Evolutionary conservation across 2,113 vertebrate genomes (phyloP), one percentile per base, ranked within the genome.

Genomic region (Zosterops borbonicus): DNA sequence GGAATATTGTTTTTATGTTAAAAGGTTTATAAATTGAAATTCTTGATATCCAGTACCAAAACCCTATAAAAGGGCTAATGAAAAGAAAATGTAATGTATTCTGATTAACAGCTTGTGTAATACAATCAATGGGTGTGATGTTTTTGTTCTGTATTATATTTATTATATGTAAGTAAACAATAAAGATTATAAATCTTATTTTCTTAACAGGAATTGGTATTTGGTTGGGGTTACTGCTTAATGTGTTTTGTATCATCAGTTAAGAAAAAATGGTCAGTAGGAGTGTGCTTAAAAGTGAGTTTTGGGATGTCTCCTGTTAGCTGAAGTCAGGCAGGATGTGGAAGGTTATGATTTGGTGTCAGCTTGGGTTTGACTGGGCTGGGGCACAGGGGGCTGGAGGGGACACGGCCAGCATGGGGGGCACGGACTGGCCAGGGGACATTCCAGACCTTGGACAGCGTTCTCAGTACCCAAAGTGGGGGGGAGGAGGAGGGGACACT

Each of bases 131-230:
- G 96, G 62, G 44, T 93, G 83, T 96, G 92, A 90, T 92, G 49
- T 78, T 95, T 97, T 94, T 96, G 92, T 94, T 96, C 62, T 95
- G 95, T 95, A 86, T 95, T 65, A 50, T 95, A 85, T 94, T 95
- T 95, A 96, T 97, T 97, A 59, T 89, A 55, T 94, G 62, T 97
- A 69, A 91, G 80, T 96, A 93, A 97, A 92, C 68, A 94, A 96
- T 71, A 90, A 88, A 96, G 87, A 91, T 81, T 83, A 90, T 68
- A 85, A 88, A 87, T 89, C 79, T 91, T 97, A 85, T 88, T 96
- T 91, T 86, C 49, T 85, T 97, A 96, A 69, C 64, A 50, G 58
- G 64, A 92, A n/a, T 78, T 86, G 73, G 17, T 89, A 88, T 94
- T 95, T 97, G 74, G 17, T 87, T 91, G 87, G 85, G 90, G 64